A percentile compares a stretch with the other conserved stretches of the same genome.
These are phyloP conservation scores for Strix aluco DNA, from an alignment of 2,113 vertebrate species.

Conservation along the genomic window DNA sequence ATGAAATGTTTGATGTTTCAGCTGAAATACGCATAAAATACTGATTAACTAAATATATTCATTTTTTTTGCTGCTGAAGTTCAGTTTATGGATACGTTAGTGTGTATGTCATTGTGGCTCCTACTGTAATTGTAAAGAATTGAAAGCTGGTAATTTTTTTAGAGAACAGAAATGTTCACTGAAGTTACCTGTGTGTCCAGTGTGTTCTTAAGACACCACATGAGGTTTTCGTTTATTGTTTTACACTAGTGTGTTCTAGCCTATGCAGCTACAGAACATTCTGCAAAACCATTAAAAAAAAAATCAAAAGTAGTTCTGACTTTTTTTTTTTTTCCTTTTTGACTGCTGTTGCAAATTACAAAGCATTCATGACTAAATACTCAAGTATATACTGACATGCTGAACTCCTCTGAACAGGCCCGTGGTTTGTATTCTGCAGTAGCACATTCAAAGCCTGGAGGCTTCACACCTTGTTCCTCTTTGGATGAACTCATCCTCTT, in stretches of 20 bases:
- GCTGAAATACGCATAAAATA: background rate
- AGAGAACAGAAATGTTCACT: background rate
- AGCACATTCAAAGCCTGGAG: background rate
- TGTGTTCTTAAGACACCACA: background rate
- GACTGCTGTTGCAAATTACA: background rate
- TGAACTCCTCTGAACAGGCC: background rate
- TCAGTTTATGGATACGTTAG: background rate
- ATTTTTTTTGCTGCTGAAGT: background rate
- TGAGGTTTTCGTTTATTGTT: background rate
- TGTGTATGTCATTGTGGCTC: background rate
- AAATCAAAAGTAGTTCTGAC: background rate
- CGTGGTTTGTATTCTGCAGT: background rate
- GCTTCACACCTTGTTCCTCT: background rate
- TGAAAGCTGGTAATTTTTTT: background rate
- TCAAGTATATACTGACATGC: background rate
- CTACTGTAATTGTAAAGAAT: background rate
- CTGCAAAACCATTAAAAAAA: background rate
- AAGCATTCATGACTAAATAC: background rate
- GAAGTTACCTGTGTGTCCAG: background rate
- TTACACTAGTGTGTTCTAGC: background rate
- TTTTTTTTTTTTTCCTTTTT: background rate
- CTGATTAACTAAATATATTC: background rate
- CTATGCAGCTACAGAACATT: background rate
- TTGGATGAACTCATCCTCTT: background rate
- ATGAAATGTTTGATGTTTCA: background rate